These are phyloP conservation scores for Pollenia labialis DNA, from an alignment of 2,888 invertebrate genomes.

Conservation along the genomic window DNA sequence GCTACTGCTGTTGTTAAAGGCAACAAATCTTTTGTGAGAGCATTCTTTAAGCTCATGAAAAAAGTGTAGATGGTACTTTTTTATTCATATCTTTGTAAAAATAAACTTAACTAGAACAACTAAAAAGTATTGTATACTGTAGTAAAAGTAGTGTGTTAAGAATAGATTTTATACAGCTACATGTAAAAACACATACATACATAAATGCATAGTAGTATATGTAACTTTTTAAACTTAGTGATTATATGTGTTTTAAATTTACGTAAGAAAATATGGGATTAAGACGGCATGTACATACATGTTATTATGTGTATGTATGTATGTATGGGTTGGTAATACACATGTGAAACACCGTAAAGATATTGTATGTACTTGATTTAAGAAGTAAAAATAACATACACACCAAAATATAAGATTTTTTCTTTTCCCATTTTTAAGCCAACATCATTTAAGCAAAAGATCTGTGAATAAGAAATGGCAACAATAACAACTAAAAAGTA, in stretches of 20 bases:
- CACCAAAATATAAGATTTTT: conserved; percentile 15
- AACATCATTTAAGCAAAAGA: conserved; percentile 54
- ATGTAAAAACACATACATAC: conserved; percentile 1
- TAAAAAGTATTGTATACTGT: background rate
- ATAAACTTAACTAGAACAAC: background rate
- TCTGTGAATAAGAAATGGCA: conserved; percentile 41
- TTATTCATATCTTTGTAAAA: background rate
- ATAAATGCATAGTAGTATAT: background rate
- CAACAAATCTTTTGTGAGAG: conserved; percentile 4
- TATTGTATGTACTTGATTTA: conserved; percentile 50
- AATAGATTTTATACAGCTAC: conserved; percentile 7
- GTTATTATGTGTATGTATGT: background rate
- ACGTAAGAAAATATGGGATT: background rate
- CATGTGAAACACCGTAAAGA: conserved; percentile 19
- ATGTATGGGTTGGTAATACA: conserved; percentile 21
- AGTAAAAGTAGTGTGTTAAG: background rate
- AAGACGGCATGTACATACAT: too few relatives aligned
- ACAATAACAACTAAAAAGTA: conserved; percentile 14
- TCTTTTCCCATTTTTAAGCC: conserved; percentile 41
- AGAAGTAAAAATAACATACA: conserved; percentile 47
- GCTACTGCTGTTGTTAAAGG: conserved; percentile 6
- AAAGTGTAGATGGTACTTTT: background rate
- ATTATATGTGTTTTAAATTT: conserved; percentile 15
- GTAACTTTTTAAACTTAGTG: background rate
- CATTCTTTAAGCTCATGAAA: background rate